Conservation (phyloP, 2,113 vertebrate genomes). For the Tringa solitaria region DNA sequence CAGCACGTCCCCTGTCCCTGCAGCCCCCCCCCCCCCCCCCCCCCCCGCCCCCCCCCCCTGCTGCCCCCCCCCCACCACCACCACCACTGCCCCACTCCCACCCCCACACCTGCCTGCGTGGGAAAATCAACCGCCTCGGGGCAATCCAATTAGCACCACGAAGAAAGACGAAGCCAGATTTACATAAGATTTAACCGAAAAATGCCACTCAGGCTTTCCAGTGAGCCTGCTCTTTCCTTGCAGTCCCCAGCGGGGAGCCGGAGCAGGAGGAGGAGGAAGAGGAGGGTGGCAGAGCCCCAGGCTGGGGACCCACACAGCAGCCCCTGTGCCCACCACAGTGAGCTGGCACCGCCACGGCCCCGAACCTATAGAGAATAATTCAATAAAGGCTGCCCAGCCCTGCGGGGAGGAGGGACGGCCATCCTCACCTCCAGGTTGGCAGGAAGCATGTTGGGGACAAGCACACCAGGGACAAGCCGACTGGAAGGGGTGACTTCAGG, state of each 20-base stretch:
- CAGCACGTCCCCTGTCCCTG: background rate
- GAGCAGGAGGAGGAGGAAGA: background rate
- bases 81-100: background rate
- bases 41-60: background rate
- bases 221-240: background rate
- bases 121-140: background rate
- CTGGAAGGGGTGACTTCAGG: background rate
- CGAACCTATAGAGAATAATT: rapidly evolving
- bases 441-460: background rate
- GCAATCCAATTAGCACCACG: conserved; percentile 41
- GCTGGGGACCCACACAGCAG: background rate
- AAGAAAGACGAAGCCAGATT: conserved; percentile 26
- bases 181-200: conserved; percentile 54
- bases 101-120: background rate
- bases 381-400: background rate
- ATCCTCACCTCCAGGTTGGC: background rate
- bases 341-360: background rate
- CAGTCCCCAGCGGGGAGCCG: rapidly evolving
- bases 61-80: background rate
- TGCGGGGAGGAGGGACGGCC: background rate
- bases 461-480: background rate
- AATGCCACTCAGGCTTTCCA: conserved; percentile 54
- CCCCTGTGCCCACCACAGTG: rapidly evolving
- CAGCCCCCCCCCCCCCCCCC: background rate
- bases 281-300: background rate